phyloP scores from a whole-genome alignment of 2,888 invertebrate genomes.

The Portevinia maculata region DNA sequence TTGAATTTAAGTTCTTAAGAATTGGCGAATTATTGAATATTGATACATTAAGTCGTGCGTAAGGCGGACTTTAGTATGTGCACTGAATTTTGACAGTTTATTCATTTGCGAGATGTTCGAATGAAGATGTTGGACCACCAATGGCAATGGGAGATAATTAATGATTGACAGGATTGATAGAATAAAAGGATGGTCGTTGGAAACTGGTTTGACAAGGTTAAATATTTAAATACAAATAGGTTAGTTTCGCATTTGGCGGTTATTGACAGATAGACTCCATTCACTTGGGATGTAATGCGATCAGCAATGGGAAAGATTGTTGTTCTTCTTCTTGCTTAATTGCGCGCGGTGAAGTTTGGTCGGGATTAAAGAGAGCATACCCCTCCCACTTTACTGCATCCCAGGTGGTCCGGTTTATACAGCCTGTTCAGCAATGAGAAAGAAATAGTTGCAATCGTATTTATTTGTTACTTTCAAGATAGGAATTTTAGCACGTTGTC shows the following conservation, averaged over 20 bases:
- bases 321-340: too few species aligned
- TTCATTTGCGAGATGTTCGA: conserved; percentile 27
- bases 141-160: conserved; percentile 25
- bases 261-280: neutral
- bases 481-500: neutral
- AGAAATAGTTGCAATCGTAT: neutral
- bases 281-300: too few species aligned
- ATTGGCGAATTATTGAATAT: conserved; percentile 21
- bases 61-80: too few species aligned
- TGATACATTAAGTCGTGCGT: conserved; percentile 13
- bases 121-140: conserved; percentile 43
- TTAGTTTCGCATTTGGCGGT: neutral
- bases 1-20: conserved; percentile 18
- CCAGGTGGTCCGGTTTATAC: too few species aligned
- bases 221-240: neutral
- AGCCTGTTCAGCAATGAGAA: too few species aligned
- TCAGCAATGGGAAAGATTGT: too few species aligned
- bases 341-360: too few species aligned
- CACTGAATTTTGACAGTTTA: conserved; percentile 27
- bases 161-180: conserved; percentile 51
- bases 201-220: neutral
- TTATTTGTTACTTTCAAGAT: neutral
- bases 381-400: too few species aligned
- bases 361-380: too few species aligned
- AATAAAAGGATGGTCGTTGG: neutral